Conservation (phyloP, 2,113 vertebrate genomes). For the Sakesphorus luctuosus region DNA sequence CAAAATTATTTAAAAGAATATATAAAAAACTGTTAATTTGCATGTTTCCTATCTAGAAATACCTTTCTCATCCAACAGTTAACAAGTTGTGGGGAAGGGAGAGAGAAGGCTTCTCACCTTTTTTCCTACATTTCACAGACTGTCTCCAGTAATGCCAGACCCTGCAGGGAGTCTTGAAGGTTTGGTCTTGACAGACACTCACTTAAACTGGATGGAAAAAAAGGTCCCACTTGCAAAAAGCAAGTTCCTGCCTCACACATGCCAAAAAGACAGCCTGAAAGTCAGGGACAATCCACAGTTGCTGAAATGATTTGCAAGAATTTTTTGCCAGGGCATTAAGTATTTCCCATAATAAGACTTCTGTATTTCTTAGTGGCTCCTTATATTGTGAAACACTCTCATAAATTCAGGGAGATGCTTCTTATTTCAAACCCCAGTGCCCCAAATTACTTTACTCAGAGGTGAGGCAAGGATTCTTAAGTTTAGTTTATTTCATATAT, state of each 20-base stretch:
- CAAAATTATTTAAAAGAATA: neutral
- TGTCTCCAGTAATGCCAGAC: neutral
- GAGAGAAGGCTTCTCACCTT: neutral
- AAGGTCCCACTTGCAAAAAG: neutral
- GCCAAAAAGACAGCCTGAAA: neutral
- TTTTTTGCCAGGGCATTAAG: neutral
- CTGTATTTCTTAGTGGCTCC: neutral
- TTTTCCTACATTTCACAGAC: neutral
- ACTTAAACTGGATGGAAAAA: neutral
- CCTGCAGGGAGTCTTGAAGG: neutral
- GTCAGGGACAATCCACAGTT: neutral
- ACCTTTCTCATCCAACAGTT: neutral
- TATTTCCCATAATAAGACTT: neutral
- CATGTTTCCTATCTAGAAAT: neutral
- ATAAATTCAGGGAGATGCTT: neutral
- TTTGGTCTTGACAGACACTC: neutral
- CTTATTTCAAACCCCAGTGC: neutral
- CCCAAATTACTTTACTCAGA: fast-evolving
- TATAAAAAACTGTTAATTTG: neutral
- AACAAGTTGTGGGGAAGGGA: neutral
- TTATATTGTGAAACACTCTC: neutral
- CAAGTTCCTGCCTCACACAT: neutral
- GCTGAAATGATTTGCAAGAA: neutral
- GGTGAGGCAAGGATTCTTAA: neutral
- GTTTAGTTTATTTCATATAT: neutral